phyloP scores from a whole-genome alignment of 2,797 vertebrate species.

The Lepus townsendii region DNA sequence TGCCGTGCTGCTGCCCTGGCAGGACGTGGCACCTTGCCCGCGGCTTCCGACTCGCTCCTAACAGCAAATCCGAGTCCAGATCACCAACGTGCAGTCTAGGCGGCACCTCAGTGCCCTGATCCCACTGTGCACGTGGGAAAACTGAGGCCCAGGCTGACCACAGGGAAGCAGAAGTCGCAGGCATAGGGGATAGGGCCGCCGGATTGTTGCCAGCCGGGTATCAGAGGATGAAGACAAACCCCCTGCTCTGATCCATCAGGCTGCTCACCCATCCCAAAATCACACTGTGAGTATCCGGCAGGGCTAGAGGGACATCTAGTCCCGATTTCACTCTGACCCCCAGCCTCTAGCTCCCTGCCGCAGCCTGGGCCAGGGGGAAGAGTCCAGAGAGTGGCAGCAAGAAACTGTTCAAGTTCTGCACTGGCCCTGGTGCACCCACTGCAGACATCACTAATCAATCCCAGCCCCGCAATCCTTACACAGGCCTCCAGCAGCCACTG shows the following conservation, averaged over 20 bases:
- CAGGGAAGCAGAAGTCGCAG: too few relatives aligned
- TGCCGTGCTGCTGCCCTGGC: rapidly evolving
- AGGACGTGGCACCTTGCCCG: constrained; percentile 39
- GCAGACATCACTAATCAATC: neutral
- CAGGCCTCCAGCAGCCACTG: neutral
- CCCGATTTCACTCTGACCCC: neutral
- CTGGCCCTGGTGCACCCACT: neutral
- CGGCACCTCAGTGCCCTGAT: neutral
- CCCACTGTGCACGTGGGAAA: neutral
- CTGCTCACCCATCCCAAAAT: neutral
- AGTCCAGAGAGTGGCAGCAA: neutral
- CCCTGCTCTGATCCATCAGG: neutral
- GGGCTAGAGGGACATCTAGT: neutral
- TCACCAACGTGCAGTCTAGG: neutral
- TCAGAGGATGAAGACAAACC: neutral
- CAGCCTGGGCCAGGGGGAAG: neutral
- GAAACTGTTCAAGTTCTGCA: rapidly evolving
- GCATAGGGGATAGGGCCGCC: too few relatives aligned
- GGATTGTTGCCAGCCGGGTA: neutral
- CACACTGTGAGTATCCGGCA: neutral
- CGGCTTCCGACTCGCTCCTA: neutral
- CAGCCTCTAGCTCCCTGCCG: neutral
- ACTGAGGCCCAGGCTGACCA: neutral
- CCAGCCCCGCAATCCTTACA: neutral
- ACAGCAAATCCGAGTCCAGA: neutral